Conservation (phyloP, 2,888 invertebrate species). For the Tupiocoris notatus region DNA sequence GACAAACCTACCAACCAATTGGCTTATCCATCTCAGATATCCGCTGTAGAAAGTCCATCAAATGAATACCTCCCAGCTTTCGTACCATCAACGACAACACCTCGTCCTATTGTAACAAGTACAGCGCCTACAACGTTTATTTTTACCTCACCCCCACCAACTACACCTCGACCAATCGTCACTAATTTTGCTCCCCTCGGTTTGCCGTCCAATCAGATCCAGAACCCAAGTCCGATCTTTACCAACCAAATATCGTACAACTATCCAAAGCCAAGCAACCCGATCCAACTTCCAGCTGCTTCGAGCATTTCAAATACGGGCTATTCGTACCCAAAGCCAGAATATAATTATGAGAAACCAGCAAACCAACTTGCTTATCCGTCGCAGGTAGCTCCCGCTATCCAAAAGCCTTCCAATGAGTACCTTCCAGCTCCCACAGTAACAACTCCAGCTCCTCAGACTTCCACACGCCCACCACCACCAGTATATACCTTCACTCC, state of each 20-base stretch:
- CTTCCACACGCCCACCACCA: neutral
- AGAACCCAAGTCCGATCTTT: neutral
- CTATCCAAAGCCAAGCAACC: neutral
- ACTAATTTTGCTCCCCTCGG: constrained; percentile 4
- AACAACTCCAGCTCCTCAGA: neutral
- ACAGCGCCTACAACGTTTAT: neutral
- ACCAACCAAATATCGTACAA: neutral
- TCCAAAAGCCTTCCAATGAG: constrained; percentile 20
- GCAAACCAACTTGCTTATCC: neutral
- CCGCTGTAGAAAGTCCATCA: constrained; percentile 3
- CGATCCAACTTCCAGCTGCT: neutral
- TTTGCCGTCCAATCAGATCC: constrained; percentile 8
- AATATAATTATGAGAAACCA: neutral
- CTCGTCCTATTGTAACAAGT: neutral
- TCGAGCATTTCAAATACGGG: neutral
- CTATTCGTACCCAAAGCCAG: neutral
- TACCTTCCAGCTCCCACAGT: constrained; percentile 11
- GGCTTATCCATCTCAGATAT: constrained; percentile 12
- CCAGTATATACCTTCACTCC: neutral
- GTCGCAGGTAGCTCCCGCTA: neutral
- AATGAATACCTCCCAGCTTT: constrained; percentile 20
- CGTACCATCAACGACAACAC: neutral
- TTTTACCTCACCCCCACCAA: neutral
- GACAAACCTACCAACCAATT: constrained; percentile 22
- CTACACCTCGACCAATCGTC: neutral